Conservation (phyloP, 2,888 invertebrate genomes). For the Rosalia funebris region DNA sequence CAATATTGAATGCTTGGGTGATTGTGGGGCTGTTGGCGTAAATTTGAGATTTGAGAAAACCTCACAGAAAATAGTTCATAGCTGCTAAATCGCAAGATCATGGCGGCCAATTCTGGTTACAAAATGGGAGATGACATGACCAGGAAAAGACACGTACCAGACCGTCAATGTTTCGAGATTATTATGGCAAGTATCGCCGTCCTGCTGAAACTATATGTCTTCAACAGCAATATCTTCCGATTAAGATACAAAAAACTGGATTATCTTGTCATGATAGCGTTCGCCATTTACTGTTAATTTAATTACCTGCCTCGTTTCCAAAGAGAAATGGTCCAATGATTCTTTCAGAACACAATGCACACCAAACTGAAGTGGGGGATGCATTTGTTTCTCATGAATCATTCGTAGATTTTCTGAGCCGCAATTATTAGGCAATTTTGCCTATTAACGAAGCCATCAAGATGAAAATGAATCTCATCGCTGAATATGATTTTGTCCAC, state of each 20-base stretch:
- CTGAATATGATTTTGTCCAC: background rate
- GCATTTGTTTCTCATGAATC: background rate
- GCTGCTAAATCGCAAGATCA: background rate
- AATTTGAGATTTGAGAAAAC: background rate
- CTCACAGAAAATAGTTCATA: background rate
- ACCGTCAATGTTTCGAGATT: background rate
- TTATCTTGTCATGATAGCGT: background rate
- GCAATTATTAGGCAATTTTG: background rate
- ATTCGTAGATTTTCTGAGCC: background rate
- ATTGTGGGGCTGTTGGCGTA: background rate
- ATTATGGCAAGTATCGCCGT: background rate
- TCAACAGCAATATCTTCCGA: constrained; percentile 62
- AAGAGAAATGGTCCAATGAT: background rate
- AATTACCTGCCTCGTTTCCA: background rate
- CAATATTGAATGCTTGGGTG: background rate
- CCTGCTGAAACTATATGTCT: background rate
- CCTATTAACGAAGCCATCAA: background rate
- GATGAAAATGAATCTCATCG: background rate
- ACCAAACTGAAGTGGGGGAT: background rate
- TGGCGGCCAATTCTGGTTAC: background rate
- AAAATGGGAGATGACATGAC: background rate
- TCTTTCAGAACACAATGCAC: background rate
- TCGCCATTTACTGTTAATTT: background rate
- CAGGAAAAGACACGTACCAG: background rate
- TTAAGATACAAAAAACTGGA: constrained; percentile 68